phyloP scores from a whole-genome alignment of 1,140 invertebrate genomes.

The Drosophila malerkotliana region DNA sequence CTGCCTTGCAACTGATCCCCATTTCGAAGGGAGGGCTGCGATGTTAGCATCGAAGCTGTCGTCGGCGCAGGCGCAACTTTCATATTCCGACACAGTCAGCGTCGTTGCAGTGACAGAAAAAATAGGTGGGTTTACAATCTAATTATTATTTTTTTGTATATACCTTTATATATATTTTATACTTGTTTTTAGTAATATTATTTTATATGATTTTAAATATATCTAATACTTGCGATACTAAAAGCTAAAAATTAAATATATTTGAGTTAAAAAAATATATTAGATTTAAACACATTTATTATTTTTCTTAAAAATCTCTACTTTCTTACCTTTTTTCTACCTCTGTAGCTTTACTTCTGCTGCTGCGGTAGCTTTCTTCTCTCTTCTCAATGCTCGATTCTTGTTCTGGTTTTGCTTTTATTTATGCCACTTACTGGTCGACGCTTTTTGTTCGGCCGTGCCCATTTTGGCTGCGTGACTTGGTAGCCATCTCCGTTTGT shows the following conservation, averaged over 20 bases:
- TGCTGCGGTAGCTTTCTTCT: conserved; percentile 64
- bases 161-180: too few relatives aligned
- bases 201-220: too few relatives aligned
- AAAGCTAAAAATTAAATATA: too few relatives aligned
- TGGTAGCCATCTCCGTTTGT: conserved; percentile 54
- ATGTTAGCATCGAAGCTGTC: conserved; percentile 35
- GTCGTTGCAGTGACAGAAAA: conserved; percentile 13
- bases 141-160: too few relatives aligned
- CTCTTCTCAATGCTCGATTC: conserved; percentile 35
- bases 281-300: too few relatives aligned
- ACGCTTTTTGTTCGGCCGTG: conserved; percentile 62
- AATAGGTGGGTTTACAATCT: not conserved
- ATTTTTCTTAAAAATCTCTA: too few relatives aligned
- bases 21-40: conserved; percentile 39
- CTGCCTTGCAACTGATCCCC: conserved; percentile 72
- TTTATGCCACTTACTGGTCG: conserved; percentile 46
- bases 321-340: not conserved
- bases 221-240: too few relatives aligned
- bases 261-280: too few relatives aligned
- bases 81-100: conserved; percentile 60
- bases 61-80: conserved; percentile 75
- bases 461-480: conserved; percentile 78
- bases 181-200: too few relatives aligned
- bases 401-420: conserved; percentile 68
- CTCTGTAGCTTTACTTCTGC: conserved; percentile 4